Percentiles rank a stretch among this genome's conserved stretches.
phyloP scores from a whole-genome alignment of 1,140 invertebrate genomes.

The Calephelis nemesis region DNA sequence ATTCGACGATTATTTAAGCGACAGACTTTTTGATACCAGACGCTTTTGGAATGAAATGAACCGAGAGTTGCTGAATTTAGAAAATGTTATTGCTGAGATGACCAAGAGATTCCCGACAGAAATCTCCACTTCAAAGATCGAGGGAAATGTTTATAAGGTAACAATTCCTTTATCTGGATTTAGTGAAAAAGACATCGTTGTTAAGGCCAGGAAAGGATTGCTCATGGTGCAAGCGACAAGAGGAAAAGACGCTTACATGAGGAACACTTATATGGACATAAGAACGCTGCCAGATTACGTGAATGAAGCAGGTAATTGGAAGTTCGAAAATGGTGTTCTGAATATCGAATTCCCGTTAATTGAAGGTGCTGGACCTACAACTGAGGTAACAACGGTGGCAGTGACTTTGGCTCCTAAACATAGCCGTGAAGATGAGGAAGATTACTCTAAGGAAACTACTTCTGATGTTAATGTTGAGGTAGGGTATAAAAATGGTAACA shows the following conservation, averaged over 20 bases:
- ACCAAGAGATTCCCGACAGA: constrained; percentile 27
- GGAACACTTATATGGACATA: constrained; percentile 19
- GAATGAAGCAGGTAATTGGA: constrained; percentile 49
- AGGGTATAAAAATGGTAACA: constrained; percentile 5
- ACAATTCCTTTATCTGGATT: constrained; percentile 31
- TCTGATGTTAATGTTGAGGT: constrained; percentile 30
- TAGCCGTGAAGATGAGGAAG: constrained; percentile 30
- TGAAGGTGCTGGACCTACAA: background rate
- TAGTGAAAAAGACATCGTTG: constrained; percentile 36
- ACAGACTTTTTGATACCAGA: constrained; percentile 33
- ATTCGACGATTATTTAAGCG: constrained; percentile 22
- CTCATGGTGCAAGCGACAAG: constrained; percentile 36
- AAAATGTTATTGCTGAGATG: constrained; percentile 27
- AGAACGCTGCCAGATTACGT: constrained; percentile 30
- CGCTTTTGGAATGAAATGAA: constrained; percentile 33
- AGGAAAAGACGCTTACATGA: background rate
- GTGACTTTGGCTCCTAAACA: constrained; percentile 2
- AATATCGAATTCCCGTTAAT: constrained; percentile 44
- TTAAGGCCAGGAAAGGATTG: constrained; percentile 34
- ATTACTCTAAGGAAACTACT: constrained; percentile 10
- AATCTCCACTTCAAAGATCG: constrained; percentile 35
- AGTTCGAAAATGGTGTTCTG: constrained; percentile 41
- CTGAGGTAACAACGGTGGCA: background rate
- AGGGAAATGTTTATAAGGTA: constrained; percentile 37
- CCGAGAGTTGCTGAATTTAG: constrained; percentile 28